Percentiles rank a stretch among this genome's conserved stretches.
phyloP scores from a whole-genome alignment of 2,888 invertebrate genomes.

The Apocheima hispidaria region DNA sequence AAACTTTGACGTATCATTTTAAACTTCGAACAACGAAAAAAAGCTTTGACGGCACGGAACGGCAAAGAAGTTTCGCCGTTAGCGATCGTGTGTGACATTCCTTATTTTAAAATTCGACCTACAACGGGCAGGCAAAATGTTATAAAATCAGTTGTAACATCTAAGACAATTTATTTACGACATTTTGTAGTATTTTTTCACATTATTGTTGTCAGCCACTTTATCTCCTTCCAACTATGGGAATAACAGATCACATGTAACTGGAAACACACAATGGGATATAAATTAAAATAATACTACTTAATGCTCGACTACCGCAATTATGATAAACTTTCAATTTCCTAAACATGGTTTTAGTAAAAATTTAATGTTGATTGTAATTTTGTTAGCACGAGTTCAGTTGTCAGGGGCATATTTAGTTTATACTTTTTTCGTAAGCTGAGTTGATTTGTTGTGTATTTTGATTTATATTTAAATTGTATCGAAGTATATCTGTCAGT shows the following conservation, averaged over 20 bases:
- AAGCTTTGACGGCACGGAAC: slow-evolving; percentile 38
- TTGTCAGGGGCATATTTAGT: slow-evolving; percentile 12
- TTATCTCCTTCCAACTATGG: slow-evolving; percentile 23
- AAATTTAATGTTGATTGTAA: slow-evolving; percentile 8
- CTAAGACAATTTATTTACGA: slow-evolving; percentile 21
- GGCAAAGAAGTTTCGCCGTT: slow-evolving; percentile 43
- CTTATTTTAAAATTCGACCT: slow-evolving; percentile 35
- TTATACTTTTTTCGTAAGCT: slow-evolving; percentile 8
- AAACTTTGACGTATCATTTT: slow-evolving; percentile 50
- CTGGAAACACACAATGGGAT: slow-evolving; percentile 34
- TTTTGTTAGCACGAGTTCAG: slow-evolving; percentile 24
- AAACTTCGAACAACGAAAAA: slow-evolving; percentile 52
- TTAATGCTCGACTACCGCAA: slow-evolving; percentile 31
- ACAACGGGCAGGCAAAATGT: slow-evolving; percentile 6
- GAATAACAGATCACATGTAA: slow-evolving; percentile 24
- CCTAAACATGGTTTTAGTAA: slow-evolving; percentile 44
- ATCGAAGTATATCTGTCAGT: no score
- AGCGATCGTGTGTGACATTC: slow-evolving; percentile 51
- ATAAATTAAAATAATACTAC: slow-evolving; percentile 37
- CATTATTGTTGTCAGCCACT: slow-evolving; percentile 23
- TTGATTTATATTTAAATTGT: neutral
- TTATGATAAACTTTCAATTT: slow-evolving; percentile 48
- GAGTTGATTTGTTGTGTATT: slow-evolving; percentile 2
- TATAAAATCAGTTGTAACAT: slow-evolving; percentile 6
- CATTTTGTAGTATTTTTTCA: slow-evolving; percentile 27